Conservation (phyloP, 2,113 vertebrate genomes). For the Meleagris gallopavo region DNA sequence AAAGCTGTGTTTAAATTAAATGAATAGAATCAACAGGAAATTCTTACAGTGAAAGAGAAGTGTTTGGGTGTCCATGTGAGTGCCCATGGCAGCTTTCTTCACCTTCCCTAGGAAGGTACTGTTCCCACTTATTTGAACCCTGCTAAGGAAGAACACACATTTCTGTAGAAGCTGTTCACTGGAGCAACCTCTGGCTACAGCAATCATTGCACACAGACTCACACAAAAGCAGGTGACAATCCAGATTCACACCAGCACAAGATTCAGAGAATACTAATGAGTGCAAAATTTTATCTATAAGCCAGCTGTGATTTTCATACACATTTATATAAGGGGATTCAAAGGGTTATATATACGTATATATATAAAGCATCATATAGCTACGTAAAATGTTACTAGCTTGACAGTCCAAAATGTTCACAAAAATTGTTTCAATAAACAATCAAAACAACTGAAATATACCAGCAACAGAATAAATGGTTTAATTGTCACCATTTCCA, state of each 20-base stretch:
- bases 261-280: neutral
- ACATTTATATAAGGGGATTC: neutral
- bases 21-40: neutral
- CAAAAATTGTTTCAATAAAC: neutral
- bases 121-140: neutral
- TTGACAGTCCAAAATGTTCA: neutral
- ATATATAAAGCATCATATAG: neutral
- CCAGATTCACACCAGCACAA: neutral
- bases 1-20: neutral
- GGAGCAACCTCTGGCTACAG: neutral
- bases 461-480: neutral
- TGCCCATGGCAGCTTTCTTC: neutral
- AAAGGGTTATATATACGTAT: neutral
- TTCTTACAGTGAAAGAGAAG: neutral
- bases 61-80: neutral
- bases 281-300: neutral
- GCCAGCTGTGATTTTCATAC: neutral
- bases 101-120: neutral
- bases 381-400: neutral
- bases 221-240: neutral
- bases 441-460: neutral
- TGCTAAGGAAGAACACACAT: neutral
- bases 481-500: neutral
- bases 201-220: neutral
- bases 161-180: neutral